Evolutionary conservation across 2,888 invertebrate species (phyloP).

Genomic region (Drosophila phalerata): DNA sequence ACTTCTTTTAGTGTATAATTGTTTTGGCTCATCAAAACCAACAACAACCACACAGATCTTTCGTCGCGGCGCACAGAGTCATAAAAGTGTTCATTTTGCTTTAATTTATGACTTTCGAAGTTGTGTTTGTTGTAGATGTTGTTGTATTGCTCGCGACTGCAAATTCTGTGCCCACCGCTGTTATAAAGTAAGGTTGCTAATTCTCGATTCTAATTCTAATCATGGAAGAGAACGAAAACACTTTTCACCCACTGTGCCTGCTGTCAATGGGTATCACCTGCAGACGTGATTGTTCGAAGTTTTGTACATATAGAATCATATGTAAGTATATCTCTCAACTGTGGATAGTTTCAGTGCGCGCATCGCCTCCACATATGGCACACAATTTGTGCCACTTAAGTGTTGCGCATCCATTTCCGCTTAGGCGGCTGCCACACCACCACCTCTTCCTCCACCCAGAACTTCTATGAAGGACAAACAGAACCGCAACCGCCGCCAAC

Average conservation of each 20-base stretch:
- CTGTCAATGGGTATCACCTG: slow-evolving; percentile 38
- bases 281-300: slow-evolving; percentile 24
- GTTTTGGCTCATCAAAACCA: too few relatives aligned
- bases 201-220: too few relatives aligned
- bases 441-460: too few relatives aligned
- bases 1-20: too few relatives aligned
- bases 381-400: slow-evolving; percentile 81
- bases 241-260: not conserved
- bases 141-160: too few relatives aligned
- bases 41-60: too few relatives aligned
- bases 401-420: slow-evolving; percentile 80
- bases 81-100: too few relatives aligned
- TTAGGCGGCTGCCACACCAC: slow-evolving; percentile 54
- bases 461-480: slow-evolving; percentile 28
- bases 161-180: too few relatives aligned
- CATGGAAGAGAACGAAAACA: not conserved
- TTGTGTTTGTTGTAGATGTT: too few relatives aligned
- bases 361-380: slow-evolving; percentile 61
- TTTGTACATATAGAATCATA: slow-evolving; percentile 9
- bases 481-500: slow-evolving; percentile 42
- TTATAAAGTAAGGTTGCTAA: too few relatives aligned
- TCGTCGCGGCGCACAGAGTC: too few relatives aligned
- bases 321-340: slow-evolving; percentile 34
- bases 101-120: too few relatives aligned
- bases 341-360: slow-evolving; percentile 50